Evolutionary conservation across 37 sponge, comb jelly and placozoan species (phyloP), one percentile per base, ranked within the genome.

Genomic region (Sycon ciliatum): DNA sequence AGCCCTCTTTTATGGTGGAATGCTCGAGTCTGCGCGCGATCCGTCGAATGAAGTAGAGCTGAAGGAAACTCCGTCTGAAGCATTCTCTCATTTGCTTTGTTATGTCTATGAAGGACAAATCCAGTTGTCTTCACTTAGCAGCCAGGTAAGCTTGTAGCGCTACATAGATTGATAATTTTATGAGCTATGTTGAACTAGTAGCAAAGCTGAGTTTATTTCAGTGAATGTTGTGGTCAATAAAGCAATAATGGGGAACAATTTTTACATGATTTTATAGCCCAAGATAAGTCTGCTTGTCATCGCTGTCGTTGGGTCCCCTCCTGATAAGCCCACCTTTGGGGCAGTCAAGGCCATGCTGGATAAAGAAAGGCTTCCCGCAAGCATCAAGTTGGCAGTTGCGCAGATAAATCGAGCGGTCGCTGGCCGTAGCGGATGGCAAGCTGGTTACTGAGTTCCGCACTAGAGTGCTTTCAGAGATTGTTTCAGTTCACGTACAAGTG

Each of bases 51-150:
- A 68, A 55, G 30, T 68, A 13, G 26, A 20, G 55, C 11, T 68
- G 11, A 11, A 13, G 18, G 92, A 86, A 37, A 81, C 87, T 3
- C 80, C 87, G 1, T 75, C 84, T 6, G 78, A 81, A 3, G 88
- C 87, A 34, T 91, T 91, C 58, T 60, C 34, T 22, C 63, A 40
- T 6, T 74, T 91, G 0, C 68, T 91, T 23, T 82, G 80, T 35
- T 91, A 91, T 36, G 76, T 86, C 54, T 91, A 91, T 56, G 76
- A 79, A 20, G 92, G 92, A 18, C 77, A 56, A 33, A 60, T 91
- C 22, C 76, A 83, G 27, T 70, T 91, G 20, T 74, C 79, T 4
- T 86, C 84, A 38, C 49, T 83, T 5, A 34, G 60, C 3, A 84
- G 87, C 22, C 81, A 91, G 67, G 90, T 89, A 49, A 35, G 64